Conservation (phyloP, 37 sponge, comb jelly and placozoan species). For the Cladorhizidae sp. region DNA sequence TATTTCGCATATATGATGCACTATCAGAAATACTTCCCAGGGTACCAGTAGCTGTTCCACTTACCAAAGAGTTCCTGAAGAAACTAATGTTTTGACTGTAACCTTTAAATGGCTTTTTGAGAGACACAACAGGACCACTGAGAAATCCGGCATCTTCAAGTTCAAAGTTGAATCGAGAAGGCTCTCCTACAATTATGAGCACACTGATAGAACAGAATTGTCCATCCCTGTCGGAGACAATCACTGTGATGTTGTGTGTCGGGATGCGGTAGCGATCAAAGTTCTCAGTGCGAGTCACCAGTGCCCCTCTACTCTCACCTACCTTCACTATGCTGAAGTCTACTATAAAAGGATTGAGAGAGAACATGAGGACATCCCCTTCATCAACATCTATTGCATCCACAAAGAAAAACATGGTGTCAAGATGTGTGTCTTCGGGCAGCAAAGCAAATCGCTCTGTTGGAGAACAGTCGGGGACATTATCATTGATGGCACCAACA, state of each 20-base stretch:
- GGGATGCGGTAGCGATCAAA: slow-evolving; percentile 19
- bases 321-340: slow-evolving; percentile 41
- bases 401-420: slow-evolving; percentile 37
- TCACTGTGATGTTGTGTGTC: slow-evolving; percentile 28
- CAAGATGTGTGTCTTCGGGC: slow-evolving; percentile 26
- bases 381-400: slow-evolving; percentile 68
- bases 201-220: slow-evolving; percentile 25
- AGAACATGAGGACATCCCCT: slow-evolving; percentile 51
- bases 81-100: slow-evolving; percentile 21
- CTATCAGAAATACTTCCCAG: background rate
- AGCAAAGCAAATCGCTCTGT: slow-evolving; percentile 20
- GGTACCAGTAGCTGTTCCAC: slow-evolving; percentile 20
- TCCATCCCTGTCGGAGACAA: slow-evolving; percentile 25
- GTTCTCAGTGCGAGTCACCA: slow-evolving; percentile 22
- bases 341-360: background rate
- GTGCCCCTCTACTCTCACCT: slow-evolving; percentile 29
- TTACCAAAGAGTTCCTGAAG: slow-evolving; percentile 18
- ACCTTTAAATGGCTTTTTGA: background rate
- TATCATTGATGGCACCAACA: slow-evolving; percentile 74
- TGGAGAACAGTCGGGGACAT: slow-evolving; percentile 61
- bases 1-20: background rate
- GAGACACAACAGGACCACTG: background rate
- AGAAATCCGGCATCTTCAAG: slow-evolving; percentile 18
- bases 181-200: slow-evolving; percentile 35
- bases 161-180: slow-evolving; percentile 22